Conservation (phyloP, 2,113 vertebrate genomes). For the Silurus glanis region DNA sequence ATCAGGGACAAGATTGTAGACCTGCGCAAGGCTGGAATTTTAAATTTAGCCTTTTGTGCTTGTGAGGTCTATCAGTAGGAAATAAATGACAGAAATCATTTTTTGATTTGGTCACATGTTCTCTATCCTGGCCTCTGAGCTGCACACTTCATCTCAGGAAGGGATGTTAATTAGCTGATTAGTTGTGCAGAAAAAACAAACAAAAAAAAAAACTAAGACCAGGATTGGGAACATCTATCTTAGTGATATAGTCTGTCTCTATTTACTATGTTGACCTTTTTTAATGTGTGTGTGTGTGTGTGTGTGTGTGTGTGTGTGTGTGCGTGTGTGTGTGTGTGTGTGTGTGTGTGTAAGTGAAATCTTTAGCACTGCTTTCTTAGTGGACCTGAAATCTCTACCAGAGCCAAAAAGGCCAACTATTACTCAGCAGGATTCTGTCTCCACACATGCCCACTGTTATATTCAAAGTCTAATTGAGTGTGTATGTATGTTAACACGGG, state of each 20-base stretch:
- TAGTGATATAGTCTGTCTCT: background rate
- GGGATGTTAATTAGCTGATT: background rate
- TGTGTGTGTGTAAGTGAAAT: slow-evolving; percentile 27
- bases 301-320: background rate
- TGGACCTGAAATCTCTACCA: slow-evolving; percentile 37
- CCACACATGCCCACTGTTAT: slow-evolving; percentile 32
- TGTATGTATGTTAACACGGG: slow-evolving; percentile 36
- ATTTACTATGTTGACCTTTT: slow-evolving; percentile 27
- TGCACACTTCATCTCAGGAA: background rate
- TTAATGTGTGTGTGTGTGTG: slow-evolving; percentile 34
- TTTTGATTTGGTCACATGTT: background rate
- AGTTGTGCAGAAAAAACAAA: background rate
- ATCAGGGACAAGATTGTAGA: too few species aligned
- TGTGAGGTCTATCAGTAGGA: background rate
- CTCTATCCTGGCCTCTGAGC: background rate
- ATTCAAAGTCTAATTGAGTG: slow-evolving; percentile 50
- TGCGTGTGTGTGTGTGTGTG: slow-evolving; percentile 29
- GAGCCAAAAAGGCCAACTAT: slow-evolving; percentile 42
- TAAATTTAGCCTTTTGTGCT: background rate
- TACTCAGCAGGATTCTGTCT: slow-evolving; percentile 43
- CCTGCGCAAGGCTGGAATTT: too few species aligned
- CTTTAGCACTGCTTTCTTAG: slow-evolving; percentile 21
- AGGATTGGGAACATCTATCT: background rate
- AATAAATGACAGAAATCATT: background rate
- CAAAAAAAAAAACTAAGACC: too few species aligned